Conservation (phyloP, 2,113 vertebrate species). For the Odocoileus virginianus region DNA sequence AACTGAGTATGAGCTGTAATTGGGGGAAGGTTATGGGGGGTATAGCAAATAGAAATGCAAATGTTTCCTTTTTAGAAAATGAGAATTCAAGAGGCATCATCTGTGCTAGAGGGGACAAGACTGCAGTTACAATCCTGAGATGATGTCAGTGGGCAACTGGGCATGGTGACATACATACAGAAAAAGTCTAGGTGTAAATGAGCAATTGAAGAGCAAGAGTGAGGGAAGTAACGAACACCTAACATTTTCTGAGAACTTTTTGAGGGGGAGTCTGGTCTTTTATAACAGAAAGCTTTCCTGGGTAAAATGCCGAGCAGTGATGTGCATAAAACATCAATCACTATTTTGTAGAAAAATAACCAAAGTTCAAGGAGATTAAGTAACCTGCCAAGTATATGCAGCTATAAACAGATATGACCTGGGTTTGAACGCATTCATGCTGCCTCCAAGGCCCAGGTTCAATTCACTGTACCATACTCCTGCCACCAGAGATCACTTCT, state of each 20-base stretch:
- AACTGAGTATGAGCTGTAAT: not conserved
- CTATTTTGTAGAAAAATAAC: not conserved
- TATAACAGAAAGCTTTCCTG: not conserved
- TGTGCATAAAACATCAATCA: not conserved
- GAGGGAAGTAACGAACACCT: not conserved
- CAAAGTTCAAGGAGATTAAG: not conserved
- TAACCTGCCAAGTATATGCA: not conserved
- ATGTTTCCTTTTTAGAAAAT: not conserved
- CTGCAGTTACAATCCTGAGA: not conserved
- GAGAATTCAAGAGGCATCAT: not conserved
- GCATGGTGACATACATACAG: not conserved
- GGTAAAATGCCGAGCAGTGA: not conserved
- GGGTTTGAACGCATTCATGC: not conserved
- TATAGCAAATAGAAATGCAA: not conserved
- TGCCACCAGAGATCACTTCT: not conserved
- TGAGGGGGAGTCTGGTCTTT: not conserved
- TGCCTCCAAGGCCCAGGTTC: not conserved
- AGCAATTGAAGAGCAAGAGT: not conserved
- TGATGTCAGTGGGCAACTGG: fast-evolving
- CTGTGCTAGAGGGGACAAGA: not conserved
- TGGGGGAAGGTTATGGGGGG: not conserved
- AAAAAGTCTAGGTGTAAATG: not conserved
- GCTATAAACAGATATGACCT: not conserved
- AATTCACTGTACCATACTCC: not conserved
- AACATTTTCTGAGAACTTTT: not conserved